Conservation (phyloP, 2,888 invertebrate genomes). For the Polyommatus icarus region DNA sequence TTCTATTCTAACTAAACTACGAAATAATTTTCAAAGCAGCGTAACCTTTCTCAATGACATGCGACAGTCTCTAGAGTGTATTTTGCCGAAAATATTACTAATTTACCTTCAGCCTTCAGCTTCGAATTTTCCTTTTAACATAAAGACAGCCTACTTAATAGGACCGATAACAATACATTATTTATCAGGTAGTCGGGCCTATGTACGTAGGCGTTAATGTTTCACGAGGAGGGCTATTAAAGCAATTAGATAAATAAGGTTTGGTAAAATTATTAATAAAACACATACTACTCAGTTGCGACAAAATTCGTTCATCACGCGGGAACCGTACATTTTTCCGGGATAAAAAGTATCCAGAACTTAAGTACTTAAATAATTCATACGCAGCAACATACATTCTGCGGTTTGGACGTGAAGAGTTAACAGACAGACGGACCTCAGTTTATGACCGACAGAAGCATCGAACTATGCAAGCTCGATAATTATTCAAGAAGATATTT, state of each 20-base stretch:
- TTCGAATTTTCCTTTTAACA: slow-evolving; percentile 15
- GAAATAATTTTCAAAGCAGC: background rate
- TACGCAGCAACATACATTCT: too few species aligned
- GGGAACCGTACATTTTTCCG: too few species aligned
- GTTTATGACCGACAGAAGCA: too few species aligned
- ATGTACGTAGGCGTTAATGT: slow-evolving; percentile 1
- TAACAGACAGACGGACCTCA: too few species aligned
- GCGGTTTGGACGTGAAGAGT: too few species aligned
- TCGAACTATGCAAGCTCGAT: too few species aligned
- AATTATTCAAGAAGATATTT: too few species aligned
- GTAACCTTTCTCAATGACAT: background rate
- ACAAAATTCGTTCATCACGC: too few species aligned
- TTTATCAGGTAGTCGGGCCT: background rate
- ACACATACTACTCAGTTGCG: too few species aligned
- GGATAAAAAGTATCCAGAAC: too few species aligned
- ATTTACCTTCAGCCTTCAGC: slow-evolving; percentile 2
- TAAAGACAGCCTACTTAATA: slow-evolving; percentile 5
- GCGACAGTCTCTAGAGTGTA: background rate
- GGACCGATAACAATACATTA: background rate
- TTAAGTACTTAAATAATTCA: too few species aligned
- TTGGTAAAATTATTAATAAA: too few species aligned
- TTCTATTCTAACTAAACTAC: background rate
- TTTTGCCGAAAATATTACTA: background rate
- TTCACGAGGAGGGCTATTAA: background rate
- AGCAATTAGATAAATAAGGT: background rate